Percentiles rank a stretch among this genome's conserved stretches.
phyloP scores from a whole-genome alignment of 2,888 invertebrate genomes.

The Thysanoteuthis rhombus region DNA sequence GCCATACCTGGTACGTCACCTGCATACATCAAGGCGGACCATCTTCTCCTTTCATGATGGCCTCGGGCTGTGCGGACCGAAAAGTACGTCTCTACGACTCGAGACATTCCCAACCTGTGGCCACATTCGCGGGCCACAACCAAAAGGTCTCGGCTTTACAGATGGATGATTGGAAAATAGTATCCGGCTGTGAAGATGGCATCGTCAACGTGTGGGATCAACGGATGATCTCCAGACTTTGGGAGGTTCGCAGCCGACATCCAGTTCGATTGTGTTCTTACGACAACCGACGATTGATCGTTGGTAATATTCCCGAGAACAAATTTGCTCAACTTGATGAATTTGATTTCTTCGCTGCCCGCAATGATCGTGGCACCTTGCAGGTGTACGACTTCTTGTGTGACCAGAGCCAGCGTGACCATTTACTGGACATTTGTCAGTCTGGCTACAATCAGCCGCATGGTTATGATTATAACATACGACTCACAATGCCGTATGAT shows the following conservation, averaged over 20 bases:
- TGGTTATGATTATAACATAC: conserved; percentile 62
- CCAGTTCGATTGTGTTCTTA: conserved; percentile 60
- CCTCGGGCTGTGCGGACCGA: conserved; percentile 58
- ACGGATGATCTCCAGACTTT: conserved; percentile 59
- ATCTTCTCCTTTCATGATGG: conserved; percentile 37
- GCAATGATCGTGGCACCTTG: conserved; percentile 58
- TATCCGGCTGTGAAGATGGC: conserved; percentile 60
- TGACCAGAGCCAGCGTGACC: conserved; percentile 51
- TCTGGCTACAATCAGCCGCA: conserved; percentile 62
- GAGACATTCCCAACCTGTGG: conserved; percentile 32
- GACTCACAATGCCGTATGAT: conserved; percentile 63
- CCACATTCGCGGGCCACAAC: conserved; percentile 50
- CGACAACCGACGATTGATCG: conserved; percentile 52
- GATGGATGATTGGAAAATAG: conserved; percentile 65
- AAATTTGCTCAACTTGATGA: conserved; percentile 51
- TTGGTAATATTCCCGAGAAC: conserved; percentile 57
- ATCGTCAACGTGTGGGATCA: conserved; percentile 62
- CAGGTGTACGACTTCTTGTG: conserved; percentile 59
- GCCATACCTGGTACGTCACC: conserved; percentile 53
- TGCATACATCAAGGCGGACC: conserved; percentile 50
- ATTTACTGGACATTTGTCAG: conserved; percentile 60
- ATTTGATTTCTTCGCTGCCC: conserved; percentile 39
- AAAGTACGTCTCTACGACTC: conserved; percentile 60
- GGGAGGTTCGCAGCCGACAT: conserved; percentile 64
- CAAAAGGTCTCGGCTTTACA: conserved; percentile 53